Conservation (phyloP, 2,113 vertebrate species). For the Vombatus ursinus region DNA sequence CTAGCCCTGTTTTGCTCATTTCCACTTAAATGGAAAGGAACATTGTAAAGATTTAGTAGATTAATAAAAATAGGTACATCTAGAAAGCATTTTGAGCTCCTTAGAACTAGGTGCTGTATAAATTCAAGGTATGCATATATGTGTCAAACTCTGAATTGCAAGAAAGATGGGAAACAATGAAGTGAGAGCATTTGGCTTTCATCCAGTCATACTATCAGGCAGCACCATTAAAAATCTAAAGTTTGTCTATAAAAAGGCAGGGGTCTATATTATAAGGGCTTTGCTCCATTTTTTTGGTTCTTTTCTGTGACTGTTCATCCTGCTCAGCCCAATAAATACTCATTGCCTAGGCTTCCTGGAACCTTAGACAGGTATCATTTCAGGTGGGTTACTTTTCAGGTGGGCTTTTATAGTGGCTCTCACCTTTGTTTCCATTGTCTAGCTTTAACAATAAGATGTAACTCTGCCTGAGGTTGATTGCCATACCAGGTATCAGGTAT, state of each 20-base stretch:
- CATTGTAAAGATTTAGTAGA: slow-evolving; percentile 30
- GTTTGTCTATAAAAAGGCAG: not conserved
- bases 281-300: not conserved
- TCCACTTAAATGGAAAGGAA: not conserved
- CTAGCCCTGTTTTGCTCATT: slow-evolving; percentile 23
- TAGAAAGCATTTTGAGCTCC: not conserved
- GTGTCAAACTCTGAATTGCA: not conserved
- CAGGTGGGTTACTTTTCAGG: not conserved
- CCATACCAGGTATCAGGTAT: not conserved
- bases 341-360: not conserved
- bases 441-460: not conserved
- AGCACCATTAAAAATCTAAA: not conserved
- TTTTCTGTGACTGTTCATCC: not conserved
- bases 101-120: not conserved
- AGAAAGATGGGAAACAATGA: not conserved
- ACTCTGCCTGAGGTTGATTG: not conserved
- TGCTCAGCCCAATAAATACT: not conserved
- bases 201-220: rapidly evolving
- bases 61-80: slow-evolving; percentile 6
- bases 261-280: not conserved
- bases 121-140: not conserved
- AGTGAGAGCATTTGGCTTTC: not conserved
- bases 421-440: not conserved
- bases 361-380: not conserved
- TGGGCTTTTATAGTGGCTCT: not conserved